phyloP scores from a whole-genome alignment of 2,113 vertebrate genomes.

The Boulengeromyrus knoepffleri region DNA sequence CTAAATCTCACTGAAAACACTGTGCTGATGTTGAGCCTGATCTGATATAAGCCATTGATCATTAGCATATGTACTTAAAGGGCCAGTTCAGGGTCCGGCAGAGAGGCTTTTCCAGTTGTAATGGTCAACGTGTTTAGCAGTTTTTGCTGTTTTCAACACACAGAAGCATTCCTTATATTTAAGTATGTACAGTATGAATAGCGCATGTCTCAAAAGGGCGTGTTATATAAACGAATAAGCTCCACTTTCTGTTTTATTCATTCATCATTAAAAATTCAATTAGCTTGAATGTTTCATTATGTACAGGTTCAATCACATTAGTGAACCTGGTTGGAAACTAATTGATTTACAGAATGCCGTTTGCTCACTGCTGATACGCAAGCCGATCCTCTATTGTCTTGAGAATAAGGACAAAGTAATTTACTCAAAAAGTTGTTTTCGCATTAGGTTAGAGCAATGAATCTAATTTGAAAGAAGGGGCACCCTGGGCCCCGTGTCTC shows the following conservation, averaged over 20 bases:
- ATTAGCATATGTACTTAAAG: background rate
- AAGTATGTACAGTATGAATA: background rate
- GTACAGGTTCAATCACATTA: conserved; percentile 43
- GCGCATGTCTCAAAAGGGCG: background rate
- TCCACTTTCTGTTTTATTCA: conserved; percentile 20
- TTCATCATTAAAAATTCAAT: conserved; percentile 50
- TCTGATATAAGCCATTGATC: background rate
- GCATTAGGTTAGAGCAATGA: conserved; percentile 82
- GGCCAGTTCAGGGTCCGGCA: background rate
- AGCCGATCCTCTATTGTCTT: conserved; percentile 41
- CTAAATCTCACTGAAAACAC: background rate
- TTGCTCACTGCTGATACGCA: conserved; percentile 34
- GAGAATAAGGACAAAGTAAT: conserved; percentile 58
- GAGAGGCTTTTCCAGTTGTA: background rate
- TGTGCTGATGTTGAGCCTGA: background rate
- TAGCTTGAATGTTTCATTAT: conserved; percentile 48
- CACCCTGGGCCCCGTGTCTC: conserved; percentile 70
- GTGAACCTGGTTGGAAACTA: conserved; percentile 44
- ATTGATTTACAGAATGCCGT: conserved; percentile 41
- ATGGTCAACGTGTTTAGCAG: background rate
- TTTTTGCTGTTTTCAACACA: background rate
- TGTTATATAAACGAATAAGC: conserved; percentile 33
- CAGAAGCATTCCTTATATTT: background rate
- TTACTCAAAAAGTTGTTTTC: conserved; percentile 78
- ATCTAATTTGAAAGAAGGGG: conserved; percentile 85